Evolutionary conservation across 1,140 invertebrate species (phyloP).

Genomic region (Eumeta japonica): DNA sequence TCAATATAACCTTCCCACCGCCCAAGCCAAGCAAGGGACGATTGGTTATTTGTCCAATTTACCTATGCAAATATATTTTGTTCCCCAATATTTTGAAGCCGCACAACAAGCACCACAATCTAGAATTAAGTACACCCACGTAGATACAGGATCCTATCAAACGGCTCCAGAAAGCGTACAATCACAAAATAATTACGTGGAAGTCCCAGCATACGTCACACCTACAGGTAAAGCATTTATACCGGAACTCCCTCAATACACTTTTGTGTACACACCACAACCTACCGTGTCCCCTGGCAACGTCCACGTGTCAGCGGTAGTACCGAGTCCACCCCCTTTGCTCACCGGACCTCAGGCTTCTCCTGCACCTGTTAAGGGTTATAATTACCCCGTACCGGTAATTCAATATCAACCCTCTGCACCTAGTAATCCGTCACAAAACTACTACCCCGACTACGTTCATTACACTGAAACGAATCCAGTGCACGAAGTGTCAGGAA

Average conservation of each 20-base stretch:
- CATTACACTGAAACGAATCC: constrained; percentile 24
- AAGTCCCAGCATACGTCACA: constrained; percentile 28
- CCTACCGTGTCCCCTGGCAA: no score
- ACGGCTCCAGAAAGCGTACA: constrained; percentile 21
- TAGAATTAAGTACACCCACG: no score
- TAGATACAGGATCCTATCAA: constrained; percentile 18
- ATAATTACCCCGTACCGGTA: constrained; percentile 38
- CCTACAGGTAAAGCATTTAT: constrained; percentile 30
- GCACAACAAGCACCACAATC: constrained; percentile 13
- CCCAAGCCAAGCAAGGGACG: constrained; percentile 27
- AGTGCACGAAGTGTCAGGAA: constrained; percentile 27
- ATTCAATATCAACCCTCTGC: constrained; percentile 21
- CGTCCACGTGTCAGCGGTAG: background rate
- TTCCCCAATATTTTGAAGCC: constrained; percentile 41
- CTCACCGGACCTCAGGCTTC: background rate
- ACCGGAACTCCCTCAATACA: constrained; percentile 14
- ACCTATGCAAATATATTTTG: constrained; percentile 46
- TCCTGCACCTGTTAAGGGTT: background rate
- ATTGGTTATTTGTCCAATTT: constrained; percentile 42
- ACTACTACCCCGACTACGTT: constrained; percentile 14
- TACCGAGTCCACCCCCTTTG: background rate
- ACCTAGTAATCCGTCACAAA: background rate
- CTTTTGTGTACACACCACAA: no score
- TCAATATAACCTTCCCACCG: constrained; percentile 21
- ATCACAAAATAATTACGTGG: constrained; percentile 29